Conservation (phyloP, 2,888 invertebrate species). For the Dynastes hyllus region DNA sequence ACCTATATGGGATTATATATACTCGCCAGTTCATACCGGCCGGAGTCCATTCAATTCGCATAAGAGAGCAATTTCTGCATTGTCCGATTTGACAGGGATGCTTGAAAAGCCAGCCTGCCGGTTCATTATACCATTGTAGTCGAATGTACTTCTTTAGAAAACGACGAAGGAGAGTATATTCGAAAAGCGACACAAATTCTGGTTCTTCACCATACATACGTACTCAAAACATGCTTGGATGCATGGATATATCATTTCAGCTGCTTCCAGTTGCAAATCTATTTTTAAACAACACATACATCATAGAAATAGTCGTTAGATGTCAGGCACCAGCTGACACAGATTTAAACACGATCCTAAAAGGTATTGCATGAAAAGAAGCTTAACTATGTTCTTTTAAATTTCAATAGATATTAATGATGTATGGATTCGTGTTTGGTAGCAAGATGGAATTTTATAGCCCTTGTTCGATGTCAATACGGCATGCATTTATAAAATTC, state of each 20-base stretch:
- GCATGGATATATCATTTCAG: conserved; percentile 16
- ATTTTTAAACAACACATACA: conserved; percentile 5
- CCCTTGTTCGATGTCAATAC: background rate
- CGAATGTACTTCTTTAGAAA: background rate
- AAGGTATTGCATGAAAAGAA: background rate
- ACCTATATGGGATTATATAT: conserved; percentile 33
- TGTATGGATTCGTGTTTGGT: conserved; percentile 10
- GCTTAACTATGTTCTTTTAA: conserved; percentile 24
- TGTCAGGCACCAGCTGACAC: conserved; percentile 21
- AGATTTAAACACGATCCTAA: background rate
- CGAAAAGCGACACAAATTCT: conserved; percentile 13
- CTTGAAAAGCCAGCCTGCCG: conserved; percentile 31
- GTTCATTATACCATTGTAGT: conserved; percentile 37
- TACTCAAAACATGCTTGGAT: background rate
- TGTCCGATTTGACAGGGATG: conserved; percentile 39
- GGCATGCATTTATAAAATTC: background rate
- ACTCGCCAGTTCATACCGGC: conserved; percentile 14
- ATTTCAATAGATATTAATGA: conserved; percentile 38
- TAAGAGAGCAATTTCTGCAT: conserved; percentile 47
- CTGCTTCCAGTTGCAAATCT: background rate
- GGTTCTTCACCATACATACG: background rate
- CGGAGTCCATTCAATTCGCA: conserved; percentile 33
- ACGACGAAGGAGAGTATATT: background rate
- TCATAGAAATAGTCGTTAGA: background rate
- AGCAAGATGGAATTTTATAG: conserved; percentile 24